Conservation (phyloP, 1,140 invertebrate species). For the Diorhabda sublineata region DNA sequence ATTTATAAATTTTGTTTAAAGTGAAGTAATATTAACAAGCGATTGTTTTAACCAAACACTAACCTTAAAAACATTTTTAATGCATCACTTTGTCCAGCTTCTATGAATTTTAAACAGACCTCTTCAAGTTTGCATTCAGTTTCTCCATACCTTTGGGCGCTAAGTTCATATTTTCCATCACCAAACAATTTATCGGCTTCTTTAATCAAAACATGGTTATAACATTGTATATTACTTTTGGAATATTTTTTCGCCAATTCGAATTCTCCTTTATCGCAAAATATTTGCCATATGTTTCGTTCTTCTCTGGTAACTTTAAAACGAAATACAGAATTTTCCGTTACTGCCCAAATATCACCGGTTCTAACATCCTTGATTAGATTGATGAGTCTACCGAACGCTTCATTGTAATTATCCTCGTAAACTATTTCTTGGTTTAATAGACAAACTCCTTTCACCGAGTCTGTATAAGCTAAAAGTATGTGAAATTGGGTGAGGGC, state of each 20-base stretch:
- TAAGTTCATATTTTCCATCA: constrained; percentile 74
- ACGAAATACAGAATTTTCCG: constrained; percentile 77
- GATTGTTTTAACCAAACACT: background rate
- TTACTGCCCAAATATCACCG: constrained; percentile 81
- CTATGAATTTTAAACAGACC: constrained; percentile 87
- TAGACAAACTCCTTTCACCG: constrained; percentile 78
- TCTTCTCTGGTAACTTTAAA: constrained; percentile 84
- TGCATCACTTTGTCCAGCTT: constrained; percentile 75
- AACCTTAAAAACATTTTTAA: constrained; percentile 76
- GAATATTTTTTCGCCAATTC: constrained; percentile 81
- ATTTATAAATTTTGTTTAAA: too few relatives aligned
- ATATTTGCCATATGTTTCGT: constrained; percentile 85
- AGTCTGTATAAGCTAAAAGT: constrained; percentile 76
- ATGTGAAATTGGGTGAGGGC: constrained; percentile 89
- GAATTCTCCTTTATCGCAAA: constrained; percentile 82
- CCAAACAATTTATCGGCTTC: constrained; percentile 87
- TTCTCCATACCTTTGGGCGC: constrained; percentile 83
- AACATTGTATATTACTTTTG: constrained; percentile 68
- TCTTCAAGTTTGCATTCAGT: constrained; percentile 92
- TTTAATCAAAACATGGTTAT: constrained; percentile 81
- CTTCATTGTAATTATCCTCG: constrained; percentile 78
- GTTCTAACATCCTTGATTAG: constrained; percentile 78
- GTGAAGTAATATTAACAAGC: too few relatives aligned
- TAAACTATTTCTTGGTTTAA: constrained; percentile 84
- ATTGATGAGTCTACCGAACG: constrained; percentile 74